These are phyloP conservation scores for Agonum fuliginosum DNA, from an alignment of 2,888 invertebrate genomes.

Conservation along the genomic window DNA sequence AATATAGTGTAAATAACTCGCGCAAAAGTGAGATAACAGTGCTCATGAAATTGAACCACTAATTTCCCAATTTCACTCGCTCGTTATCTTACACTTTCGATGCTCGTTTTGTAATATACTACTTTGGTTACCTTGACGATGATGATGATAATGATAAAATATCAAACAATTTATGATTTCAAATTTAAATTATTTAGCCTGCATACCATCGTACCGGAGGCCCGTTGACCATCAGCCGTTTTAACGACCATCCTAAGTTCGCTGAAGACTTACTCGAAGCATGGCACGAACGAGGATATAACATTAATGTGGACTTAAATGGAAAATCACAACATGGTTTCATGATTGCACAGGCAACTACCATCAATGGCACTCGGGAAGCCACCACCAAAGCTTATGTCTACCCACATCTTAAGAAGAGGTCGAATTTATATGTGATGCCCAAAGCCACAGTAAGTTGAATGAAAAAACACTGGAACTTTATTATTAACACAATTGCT, in stretches of 20 bases:
- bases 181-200: constrained; percentile 43
- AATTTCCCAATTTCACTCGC: no score
- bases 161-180: no score
- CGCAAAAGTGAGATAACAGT: no score
- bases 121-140: no score
- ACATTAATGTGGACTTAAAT: constrained; percentile 51
- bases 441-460: constrained; percentile 32
- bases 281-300: constrained; percentile 41
- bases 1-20: no score
- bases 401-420: constrained; percentile 37
- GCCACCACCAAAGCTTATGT: constrained; percentile 54
- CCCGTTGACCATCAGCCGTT: constrained; percentile 45
- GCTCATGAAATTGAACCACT: no score
- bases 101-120: no score
- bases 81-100: no score
- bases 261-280: constrained; percentile 38
- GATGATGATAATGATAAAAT: no score
- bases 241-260: constrained; percentile 48
- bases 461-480: no score
- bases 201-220: constrained; percentile 50
- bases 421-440: constrained; percentile 44
- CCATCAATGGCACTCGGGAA: constrained; percentile 49
- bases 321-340: constrained; percentile 56
- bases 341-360: constrained; percentile 55
- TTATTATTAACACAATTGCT: no score